A percentile compares a stretch with the other conserved stretches of the same genome.
These are phyloP conservation scores for Anguilla anguilla DNA, from an alignment of 2,797 vertebrate species.

Conservation along the genomic window DNA sequence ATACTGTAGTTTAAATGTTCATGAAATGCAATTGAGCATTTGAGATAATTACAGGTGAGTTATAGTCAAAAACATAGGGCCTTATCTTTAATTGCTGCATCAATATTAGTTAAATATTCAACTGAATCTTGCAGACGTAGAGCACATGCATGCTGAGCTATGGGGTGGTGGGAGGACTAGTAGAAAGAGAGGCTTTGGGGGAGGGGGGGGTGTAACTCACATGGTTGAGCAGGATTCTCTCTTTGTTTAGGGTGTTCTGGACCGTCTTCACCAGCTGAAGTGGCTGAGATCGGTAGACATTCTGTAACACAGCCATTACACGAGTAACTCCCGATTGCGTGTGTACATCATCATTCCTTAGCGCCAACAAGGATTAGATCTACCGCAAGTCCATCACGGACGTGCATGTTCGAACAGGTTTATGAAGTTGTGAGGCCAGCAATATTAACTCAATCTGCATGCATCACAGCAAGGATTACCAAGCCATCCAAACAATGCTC, in stretches of 20 bases:
- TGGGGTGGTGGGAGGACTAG: conserved; percentile 60
- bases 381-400: neutral
- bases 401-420: neutral
- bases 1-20: no score
- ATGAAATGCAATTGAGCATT: neutral
- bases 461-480: neutral
- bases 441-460: neutral
- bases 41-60: neutral
- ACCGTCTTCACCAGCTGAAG: conserved; percentile 78
- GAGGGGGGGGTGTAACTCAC: conserved; percentile 19
- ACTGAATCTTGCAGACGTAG: neutral
- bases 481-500: neutral
- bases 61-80: neutral
- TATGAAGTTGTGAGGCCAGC: neutral
- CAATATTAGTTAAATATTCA: neutral
- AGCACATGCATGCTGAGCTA: neutral
- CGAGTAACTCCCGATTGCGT: neutral
- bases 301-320: conserved; percentile 64
- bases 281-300: conserved; percentile 71
- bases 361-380: neutral
- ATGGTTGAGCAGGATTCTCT: conserved; percentile 74
- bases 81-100: neutral
- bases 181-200: conserved; percentile 14
- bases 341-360: neutral
- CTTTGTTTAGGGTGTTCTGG: conserved; percentile 80